phyloP scores from a whole-genome alignment of 2,113 vertebrate species.

The Isurus oxyrinchus region DNA sequence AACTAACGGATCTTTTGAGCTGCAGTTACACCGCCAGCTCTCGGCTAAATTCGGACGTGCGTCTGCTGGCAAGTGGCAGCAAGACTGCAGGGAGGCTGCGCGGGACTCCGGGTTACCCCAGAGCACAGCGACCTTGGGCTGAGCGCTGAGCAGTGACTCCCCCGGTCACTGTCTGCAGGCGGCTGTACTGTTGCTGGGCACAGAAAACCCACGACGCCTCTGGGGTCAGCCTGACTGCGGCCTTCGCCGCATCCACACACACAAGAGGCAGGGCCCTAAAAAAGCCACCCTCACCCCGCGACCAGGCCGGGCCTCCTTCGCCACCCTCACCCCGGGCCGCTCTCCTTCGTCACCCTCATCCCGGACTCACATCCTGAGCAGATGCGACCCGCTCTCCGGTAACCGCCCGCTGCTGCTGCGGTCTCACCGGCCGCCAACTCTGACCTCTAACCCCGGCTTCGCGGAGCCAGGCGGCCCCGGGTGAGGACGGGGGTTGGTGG shows the following conservation, averaged over 20 bases:
- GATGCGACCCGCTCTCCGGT: not conserved
- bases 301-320: not conserved
- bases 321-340: not conserved
- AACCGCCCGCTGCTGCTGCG: not conserved
- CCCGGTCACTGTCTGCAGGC: not conserved
- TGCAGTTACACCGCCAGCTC: not conserved
- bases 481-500: not conserved
- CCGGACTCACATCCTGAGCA: not conserved
- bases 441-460: not conserved
- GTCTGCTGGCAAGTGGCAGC: not conserved
- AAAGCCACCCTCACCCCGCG: not conserved
- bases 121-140: not conserved
- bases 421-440: not conserved
- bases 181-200: not conserved
- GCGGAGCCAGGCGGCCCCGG: not conserved
- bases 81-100: not conserved
- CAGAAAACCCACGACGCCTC: not conserved
- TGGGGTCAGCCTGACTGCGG: not conserved
- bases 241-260: not conserved
- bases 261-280: not conserved
- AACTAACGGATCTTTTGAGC: not conserved
- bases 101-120: not conserved
- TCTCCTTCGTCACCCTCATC: not conserved
- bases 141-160: not conserved
- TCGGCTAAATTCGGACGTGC: not conserved